phyloP scores from a whole-genome alignment of 2,888 invertebrate species.

The Caenorhabditis doughertyi region DNA sequence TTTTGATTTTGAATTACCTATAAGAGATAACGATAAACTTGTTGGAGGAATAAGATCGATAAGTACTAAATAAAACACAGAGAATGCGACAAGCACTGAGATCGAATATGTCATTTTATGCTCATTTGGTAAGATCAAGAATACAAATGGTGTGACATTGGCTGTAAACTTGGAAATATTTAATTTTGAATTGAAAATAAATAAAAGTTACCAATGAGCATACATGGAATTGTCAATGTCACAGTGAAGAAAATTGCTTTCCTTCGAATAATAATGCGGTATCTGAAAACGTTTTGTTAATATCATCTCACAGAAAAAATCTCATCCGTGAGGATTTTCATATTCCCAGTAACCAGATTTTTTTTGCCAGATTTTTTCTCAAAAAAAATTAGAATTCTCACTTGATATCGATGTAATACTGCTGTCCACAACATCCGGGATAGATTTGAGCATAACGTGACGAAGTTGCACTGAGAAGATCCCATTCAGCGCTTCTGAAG shows the following conservation, averaged over 20 bases:
- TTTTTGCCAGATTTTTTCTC: too few relatives aligned
- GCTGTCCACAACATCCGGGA: slow-evolving; percentile 76
- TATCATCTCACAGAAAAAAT: too few relatives aligned
- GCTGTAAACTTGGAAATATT: slow-evolving; percentile 64
- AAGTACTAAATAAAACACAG: slow-evolving; percentile 97
- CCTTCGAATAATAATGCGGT: slow-evolving; percentile 67
- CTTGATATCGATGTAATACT: slow-evolving; percentile 75
- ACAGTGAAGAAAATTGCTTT: slow-evolving; percentile 78
- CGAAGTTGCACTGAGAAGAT: slow-evolving; percentile 74
- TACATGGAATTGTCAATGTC: slow-evolving; percentile 78
- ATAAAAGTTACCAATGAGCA: slow-evolving; percentile 79
- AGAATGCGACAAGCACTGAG: slow-evolving; percentile 97
- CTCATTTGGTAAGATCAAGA: slow-evolving; percentile 85
- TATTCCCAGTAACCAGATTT: too few relatives aligned
- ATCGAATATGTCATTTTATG: slow-evolving; percentile 95
- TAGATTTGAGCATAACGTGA: slow-evolving; percentile 75
- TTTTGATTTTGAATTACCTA: slow-evolving; percentile 86
- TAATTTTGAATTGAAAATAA: too few relatives aligned
- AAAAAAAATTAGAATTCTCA: slow-evolving; percentile 6
- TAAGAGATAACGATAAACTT: slow-evolving; percentile 92
- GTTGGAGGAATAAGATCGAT: slow-evolving; percentile 98
- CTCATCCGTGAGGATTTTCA: too few relatives aligned
- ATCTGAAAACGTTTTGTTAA: too few relatives aligned
- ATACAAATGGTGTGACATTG: slow-evolving; percentile 73
- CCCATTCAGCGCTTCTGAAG: slow-evolving; percentile 78